These are phyloP conservation scores for Pristionchus maxplancki DNA, from an alignment of 2,888 invertebrate genomes.

Conservation along the genomic window DNA sequence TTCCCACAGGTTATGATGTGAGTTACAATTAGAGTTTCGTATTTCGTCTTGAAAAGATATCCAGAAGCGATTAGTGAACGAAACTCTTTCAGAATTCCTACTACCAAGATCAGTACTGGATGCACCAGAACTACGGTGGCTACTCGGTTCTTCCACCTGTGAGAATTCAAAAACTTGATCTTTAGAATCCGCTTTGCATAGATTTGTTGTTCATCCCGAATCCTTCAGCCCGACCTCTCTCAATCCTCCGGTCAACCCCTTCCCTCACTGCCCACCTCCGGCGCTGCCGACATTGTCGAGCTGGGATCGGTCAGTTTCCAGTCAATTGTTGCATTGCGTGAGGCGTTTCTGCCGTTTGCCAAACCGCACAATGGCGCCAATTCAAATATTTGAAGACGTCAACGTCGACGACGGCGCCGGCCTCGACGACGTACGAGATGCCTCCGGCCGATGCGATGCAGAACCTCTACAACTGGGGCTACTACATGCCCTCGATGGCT, in stretches of 20 bases:
- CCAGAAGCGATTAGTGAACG: neutral
- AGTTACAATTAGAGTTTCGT: too few species aligned
- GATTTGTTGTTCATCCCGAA: too few species aligned
- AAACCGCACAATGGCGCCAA: neutral
- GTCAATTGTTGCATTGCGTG: too few species aligned
- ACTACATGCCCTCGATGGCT: neutral
- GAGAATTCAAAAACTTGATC: neutral
- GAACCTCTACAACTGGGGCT: slow-evolving; percentile 36
- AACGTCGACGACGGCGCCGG: neutral
- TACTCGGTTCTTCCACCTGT: neutral
- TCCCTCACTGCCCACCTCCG: neutral
- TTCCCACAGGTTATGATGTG: neutral
- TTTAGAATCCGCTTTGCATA: neutral
- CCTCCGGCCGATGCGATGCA: neutral
- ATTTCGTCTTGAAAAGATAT: neutral
- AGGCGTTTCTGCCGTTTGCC: neutral
- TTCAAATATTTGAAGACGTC: neutral
- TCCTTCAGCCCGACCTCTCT: slow-evolving; percentile 32
- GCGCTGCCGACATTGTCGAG: slow-evolving; percentile 34
- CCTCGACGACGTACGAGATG: neutral
- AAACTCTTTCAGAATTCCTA: slow-evolving; percentile 16
- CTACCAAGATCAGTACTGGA: slow-evolving; percentile 35
- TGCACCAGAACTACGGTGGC: neutral
- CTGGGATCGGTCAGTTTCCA: neutral
- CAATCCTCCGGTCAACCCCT: neutral